Conservation (phyloP, 1,140 invertebrate genomes). For the Neocloeon triangulifer region DNA sequence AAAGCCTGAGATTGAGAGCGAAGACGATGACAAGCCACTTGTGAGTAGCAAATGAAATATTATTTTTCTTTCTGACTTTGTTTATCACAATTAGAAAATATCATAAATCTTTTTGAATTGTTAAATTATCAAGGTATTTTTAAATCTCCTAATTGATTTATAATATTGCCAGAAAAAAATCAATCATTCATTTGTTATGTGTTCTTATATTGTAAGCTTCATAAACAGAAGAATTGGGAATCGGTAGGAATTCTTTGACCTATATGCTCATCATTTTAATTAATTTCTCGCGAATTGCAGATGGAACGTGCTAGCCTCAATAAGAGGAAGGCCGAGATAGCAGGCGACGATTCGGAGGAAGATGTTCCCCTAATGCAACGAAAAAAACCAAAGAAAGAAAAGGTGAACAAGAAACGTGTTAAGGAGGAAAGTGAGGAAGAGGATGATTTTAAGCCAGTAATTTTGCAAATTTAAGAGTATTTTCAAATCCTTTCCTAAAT, state of each 20-base stretch:
- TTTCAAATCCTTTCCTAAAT: slow-evolving; percentile 1
- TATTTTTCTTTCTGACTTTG: neutral
- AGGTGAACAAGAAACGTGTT: slow-evolving; percentile 33
- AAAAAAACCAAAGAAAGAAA: slow-evolving; percentile 48
- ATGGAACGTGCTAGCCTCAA: slow-evolving; percentile 10
- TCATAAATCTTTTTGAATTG: no score
- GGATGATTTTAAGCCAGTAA: slow-evolving; percentile 19
- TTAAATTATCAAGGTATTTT: neutral
- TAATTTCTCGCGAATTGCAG: slow-evolving; percentile 15
- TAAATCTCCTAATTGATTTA: neutral
- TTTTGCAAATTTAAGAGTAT: slow-evolving; percentile 4
- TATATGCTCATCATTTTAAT: slow-evolving; percentile 7
- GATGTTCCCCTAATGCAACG: slow-evolving; percentile 38
- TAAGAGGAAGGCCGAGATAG: slow-evolving; percentile 22
- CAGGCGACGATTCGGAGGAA: slow-evolving; percentile 30
- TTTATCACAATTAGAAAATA: no score
- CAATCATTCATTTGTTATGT: no score
- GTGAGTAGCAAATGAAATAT: neutral
- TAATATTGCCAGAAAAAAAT: slow-evolving; percentile 2
- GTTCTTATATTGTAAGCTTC: no score
- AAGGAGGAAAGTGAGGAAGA: slow-evolving; percentile 33
- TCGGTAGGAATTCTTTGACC: slow-evolving; percentile 7
- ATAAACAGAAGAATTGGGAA: no score
- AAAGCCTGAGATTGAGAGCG: slow-evolving; percentile 10
- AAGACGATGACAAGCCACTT: slow-evolving; percentile 9